Conservation (phyloP, 1,140 invertebrate genomes). For the Aradophagus sp. region DNA sequence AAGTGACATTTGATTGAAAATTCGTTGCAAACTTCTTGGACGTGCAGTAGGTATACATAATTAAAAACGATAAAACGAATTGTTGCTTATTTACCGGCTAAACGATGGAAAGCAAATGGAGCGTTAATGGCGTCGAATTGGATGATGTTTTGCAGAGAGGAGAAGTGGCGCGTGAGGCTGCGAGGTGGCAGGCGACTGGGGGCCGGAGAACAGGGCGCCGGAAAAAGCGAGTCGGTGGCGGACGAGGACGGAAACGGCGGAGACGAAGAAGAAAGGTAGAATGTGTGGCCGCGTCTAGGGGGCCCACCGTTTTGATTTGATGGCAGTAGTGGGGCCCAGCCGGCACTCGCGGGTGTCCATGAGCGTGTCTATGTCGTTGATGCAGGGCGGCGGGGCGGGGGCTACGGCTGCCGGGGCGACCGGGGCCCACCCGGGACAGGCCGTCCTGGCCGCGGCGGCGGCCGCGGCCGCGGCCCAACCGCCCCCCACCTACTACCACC, state of each 20-base stretch:
- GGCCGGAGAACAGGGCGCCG: constrained; percentile 50
- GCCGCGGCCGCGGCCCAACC: constrained; percentile 75
- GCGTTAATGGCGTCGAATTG: too few relatives aligned
- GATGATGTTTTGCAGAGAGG: too few relatives aligned
- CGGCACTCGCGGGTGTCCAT: constrained; percentile 87
- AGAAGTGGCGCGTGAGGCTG: constrained; percentile 43
- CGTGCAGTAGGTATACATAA: too few relatives aligned
- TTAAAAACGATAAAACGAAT: too few relatives aligned
- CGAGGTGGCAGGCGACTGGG: constrained; percentile 43
- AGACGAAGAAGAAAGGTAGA: constrained; percentile 42
- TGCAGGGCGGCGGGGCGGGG: constrained; percentile 73
- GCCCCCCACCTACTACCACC: constrained; percentile 69
- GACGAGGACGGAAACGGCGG: constrained; percentile 38
- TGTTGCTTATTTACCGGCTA: too few relatives aligned
- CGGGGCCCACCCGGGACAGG: constrained; percentile 73
- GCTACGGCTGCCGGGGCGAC: constrained; percentile 64
- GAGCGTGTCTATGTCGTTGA: constrained; percentile 83
- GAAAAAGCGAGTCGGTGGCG: constrained; percentile 36
- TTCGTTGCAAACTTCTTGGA: too few relatives aligned
- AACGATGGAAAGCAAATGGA: too few relatives aligned
- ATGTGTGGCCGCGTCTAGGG: constrained; percentile 43
- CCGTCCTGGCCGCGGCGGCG: constrained; percentile 73
- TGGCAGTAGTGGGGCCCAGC: constrained; percentile 88
- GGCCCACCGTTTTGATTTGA: constrained; percentile 71
- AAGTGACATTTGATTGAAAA: too few relatives aligned